These are phyloP conservation scores for Coendou prehensilis DNA, from an alignment of 2,797 vertebrate species.

Conservation along the genomic window DNA sequence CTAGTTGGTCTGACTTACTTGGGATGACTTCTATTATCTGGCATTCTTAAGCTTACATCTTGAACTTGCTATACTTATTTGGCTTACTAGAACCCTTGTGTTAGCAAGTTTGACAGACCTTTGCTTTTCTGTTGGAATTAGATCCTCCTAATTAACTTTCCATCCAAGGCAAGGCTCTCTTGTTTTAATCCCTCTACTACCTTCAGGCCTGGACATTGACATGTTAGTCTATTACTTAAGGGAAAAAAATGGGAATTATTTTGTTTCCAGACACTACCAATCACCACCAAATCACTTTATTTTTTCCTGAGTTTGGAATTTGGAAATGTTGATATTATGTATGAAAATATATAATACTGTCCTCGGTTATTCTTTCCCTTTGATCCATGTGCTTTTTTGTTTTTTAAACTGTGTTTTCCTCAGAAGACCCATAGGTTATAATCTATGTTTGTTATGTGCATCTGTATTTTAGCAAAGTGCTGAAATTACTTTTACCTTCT, in stretches of 20 bases:
- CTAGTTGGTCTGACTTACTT: not conserved
- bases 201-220: not conserved
- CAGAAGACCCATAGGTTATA: slow-evolving; percentile 50
- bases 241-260: not conserved
- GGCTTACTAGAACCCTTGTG: slow-evolving; percentile 8
- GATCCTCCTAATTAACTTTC: not conserved
- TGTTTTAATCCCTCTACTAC: not conserved
- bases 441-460: slow-evolving; percentile 39
- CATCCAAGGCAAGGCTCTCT: not conserved
- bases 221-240: not conserved
- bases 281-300: not conserved
- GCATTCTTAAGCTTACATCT: not conserved
- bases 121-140: slow-evolving; percentile 24
- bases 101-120: not conserved
- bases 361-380: slow-evolving; percentile 56
- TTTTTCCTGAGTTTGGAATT: slow-evolving; percentile 37
- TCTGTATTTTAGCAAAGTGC: slow-evolving; percentile 70
- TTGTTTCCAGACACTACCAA: not conserved
- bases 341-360: slow-evolving; percentile 30
- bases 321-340: slow-evolving; percentile 38
- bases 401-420: slow-evolving; percentile 67
- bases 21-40: not conserved
- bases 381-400: slow-evolving; percentile 40
- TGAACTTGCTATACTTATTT: not conserved
- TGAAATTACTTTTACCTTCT: slow-evolving; percentile 58